These are phyloP conservation scores for Apotomis betuletana DNA, from an alignment of 2,888 invertebrate species.

Conservation along the genomic window DNA sequence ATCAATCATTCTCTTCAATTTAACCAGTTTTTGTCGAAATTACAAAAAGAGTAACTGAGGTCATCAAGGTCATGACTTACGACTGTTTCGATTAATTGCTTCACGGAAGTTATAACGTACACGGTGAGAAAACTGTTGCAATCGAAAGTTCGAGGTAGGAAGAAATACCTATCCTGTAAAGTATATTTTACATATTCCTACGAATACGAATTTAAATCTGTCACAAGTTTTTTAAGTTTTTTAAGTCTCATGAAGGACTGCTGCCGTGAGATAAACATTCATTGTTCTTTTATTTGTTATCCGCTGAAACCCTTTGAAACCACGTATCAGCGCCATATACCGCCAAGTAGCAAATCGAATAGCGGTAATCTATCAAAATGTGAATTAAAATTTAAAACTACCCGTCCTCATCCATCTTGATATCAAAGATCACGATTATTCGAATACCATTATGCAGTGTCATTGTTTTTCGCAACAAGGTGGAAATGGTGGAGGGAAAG, in stretches of 20 bases:
- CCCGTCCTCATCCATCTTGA: slow-evolving; percentile 4
- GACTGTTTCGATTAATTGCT: slow-evolving; percentile 8
- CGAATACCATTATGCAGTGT: background rate
- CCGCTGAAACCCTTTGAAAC: background rate
- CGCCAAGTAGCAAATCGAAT: slow-evolving; percentile 7
- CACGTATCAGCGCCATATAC: slow-evolving; percentile 11
- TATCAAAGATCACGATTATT: slow-evolving; percentile 18
- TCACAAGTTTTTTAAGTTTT: too few species aligned
- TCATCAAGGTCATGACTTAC: slow-evolving; percentile 6
- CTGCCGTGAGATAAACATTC: too few species aligned
- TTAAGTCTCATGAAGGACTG: too few species aligned
- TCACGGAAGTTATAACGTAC: slow-evolving; percentile 8
- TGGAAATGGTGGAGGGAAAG: slow-evolving; percentile 70
- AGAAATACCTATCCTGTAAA: too few species aligned
- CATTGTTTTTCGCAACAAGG: slow-evolving; percentile 42
- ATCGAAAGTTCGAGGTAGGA: background rate
- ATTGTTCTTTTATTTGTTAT: too few species aligned
- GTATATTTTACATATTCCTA: too few species aligned
- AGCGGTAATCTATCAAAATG: background rate
- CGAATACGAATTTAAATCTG: too few species aligned
- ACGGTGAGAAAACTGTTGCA: background rate
- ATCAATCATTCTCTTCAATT: background rate
- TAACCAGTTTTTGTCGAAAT: slow-evolving; percentile 7
- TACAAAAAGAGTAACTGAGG: slow-evolving; percentile 13
- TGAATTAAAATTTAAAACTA: slow-evolving; percentile 13